These are phyloP conservation scores for Orius laevigatus DNA, from an alignment of 1,140 invertebrate genomes.

Conservation along the genomic window DNA sequence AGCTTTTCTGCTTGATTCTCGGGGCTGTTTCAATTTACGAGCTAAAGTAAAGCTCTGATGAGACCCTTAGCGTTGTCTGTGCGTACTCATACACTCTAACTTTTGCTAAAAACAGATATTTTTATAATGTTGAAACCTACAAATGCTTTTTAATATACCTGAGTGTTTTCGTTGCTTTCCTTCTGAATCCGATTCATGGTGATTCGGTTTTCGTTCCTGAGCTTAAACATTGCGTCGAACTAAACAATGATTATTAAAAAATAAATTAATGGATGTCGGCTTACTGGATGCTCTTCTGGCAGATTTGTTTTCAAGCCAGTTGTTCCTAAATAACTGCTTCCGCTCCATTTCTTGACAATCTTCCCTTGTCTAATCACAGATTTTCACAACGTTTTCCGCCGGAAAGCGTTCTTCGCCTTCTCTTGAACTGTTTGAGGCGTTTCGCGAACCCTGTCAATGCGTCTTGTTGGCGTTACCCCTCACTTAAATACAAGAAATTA, in stretches of 20 bases:
- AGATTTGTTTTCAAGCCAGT: conserved; percentile 23
- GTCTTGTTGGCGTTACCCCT: conserved; percentile 31
- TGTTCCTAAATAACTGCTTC: conserved; percentile 27
- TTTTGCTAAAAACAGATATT: conserved; percentile 24
- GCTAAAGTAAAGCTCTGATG: conserved; percentile 64
- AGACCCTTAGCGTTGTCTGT: conserved; percentile 32
- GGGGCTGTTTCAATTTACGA: conserved; percentile 68
- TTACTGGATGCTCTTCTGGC: conserved; percentile 6
- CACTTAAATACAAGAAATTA: background rate
- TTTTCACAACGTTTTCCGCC: conserved; percentile 18
- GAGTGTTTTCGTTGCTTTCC: background rate
- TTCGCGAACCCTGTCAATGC: conserved; percentile 76
- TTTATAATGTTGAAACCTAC: background rate
- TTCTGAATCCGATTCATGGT: conserved; percentile 21
- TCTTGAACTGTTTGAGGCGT: conserved; percentile 60
- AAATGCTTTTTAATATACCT: background rate
- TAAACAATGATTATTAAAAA: background rate
- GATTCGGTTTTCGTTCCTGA: conserved; percentile 21
- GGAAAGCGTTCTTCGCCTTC: conserved; percentile 41
- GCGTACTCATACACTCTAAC: conserved; percentile 27
- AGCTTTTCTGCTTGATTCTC: too few species aligned
- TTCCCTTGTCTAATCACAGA: background rate
- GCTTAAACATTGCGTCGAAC: conserved; percentile 9
- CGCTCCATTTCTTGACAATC: background rate
- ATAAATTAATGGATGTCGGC: background rate